Evolutionary conservation across 2,797 vertebrate species (phyloP), one percentile per base, ranked within the genome.

Genomic region (Rhabdomys pumilio): DNA sequence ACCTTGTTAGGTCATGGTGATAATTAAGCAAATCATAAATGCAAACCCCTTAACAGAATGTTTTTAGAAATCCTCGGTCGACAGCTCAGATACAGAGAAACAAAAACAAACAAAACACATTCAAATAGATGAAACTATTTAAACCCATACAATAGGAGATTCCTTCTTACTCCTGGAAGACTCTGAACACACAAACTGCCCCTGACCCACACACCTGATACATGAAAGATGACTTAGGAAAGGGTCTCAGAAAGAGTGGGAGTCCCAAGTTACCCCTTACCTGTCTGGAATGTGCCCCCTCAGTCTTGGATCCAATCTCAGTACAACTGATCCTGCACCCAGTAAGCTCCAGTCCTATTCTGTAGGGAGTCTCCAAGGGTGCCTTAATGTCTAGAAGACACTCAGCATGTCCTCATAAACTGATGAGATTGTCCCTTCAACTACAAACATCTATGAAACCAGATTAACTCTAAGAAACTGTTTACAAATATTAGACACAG

Each of bases 371-470:
- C 79, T 95, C 63, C 50, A 34, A 13, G 50, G 5, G 47, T 75
- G 81, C 31, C 24, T 47, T 77, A 12, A n/a, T 38, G 11, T 67
- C n/a, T 67, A 91, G 87, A 67, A 85, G 90, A 81, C 31, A 20
- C 22, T 9, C 61, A 86, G 44, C 57, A 26, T 75, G 80, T 55
- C 67, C 50, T 63, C 20, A 50, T 87, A 75, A 92, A 88, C 11
- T 10, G 69, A 55, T 2, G 80, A 75, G 83, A 89, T 38, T 24
- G 50, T 55, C 69, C 57, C 86, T 67, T 59, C n/a, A 9, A 44
- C 44, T 50, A 57, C 73, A 89, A 94, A 91, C 72, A 91, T 50
- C 20, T 22, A 31, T 47, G 75, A 79, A 77, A 91, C 29, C 77
- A 19, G 41, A 75, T 88, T 80, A 88, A 75, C 65, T 65, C 77